These are phyloP conservation scores for Corvus hawaiiensis DNA, from an alignment of 2,113 vertebrate species.

Conservation along the genomic window DNA sequence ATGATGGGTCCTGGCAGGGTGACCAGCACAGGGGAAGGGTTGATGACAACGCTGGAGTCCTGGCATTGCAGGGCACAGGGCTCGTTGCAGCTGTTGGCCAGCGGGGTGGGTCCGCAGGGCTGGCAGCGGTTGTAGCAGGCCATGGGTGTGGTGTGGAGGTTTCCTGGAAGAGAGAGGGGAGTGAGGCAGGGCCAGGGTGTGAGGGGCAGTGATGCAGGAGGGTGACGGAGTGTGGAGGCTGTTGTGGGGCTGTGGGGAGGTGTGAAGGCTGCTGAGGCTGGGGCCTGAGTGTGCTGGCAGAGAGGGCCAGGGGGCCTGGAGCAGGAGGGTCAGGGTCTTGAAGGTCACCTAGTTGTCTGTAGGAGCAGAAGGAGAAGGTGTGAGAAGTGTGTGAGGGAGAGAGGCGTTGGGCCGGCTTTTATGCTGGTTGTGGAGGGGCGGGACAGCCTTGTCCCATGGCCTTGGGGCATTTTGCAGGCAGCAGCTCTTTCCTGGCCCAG, in stretches of 20 bases:
- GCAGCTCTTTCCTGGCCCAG: no score
- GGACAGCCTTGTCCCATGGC: no score
- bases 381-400: no score
- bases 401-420: no score
- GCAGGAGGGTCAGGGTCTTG: no score
- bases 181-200: not conserved
- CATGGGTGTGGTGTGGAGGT: not conserved
- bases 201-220: not conserved
- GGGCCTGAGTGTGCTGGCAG: not conserved
- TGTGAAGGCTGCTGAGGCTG: not conserved
- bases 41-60: not conserved
- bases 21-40: not conserved
- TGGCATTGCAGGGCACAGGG: not conserved
- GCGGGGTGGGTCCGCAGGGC: not conserved
- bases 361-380: no score
- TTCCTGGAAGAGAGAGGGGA: not conserved
- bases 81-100: not conserved
- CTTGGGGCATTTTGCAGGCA: no score
- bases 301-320: not conserved
- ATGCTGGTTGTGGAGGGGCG: no score
- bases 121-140: not conserved
- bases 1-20: no score
- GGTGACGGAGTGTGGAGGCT: not conserved
- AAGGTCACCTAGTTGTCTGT: no score
- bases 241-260: not conserved